phyloP scores from a whole-genome alignment of 1,140 invertebrate species.

The Papilio polytes region DNA sequence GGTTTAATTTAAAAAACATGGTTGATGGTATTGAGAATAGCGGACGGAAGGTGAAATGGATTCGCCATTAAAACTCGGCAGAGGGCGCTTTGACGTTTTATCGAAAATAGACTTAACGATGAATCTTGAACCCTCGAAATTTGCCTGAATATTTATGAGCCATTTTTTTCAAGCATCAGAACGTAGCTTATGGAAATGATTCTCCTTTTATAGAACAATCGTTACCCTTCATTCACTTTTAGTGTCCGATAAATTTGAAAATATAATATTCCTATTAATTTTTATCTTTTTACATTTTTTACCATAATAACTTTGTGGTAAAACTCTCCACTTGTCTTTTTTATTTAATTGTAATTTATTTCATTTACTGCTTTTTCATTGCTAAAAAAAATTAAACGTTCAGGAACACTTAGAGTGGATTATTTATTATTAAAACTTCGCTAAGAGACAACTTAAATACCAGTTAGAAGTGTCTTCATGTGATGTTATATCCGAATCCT shows the following conservation, averaged over 20 bases:
- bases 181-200: constrained; percentile 51
- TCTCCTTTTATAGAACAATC: constrained; percentile 33
- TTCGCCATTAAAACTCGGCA: constrained; percentile 68
- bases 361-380: neutral
- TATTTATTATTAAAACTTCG: no score
- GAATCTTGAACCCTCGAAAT: constrained; percentile 72
- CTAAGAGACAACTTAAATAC: no score
- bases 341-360: neutral
- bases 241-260: constrained; percentile 24
- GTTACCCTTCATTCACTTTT: constrained; percentile 30
- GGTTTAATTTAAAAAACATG: constrained; percentile 59
- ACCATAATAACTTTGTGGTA: neutral
- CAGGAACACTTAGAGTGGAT: no score
- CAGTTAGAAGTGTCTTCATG: no score
- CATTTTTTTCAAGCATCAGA: constrained; percentile 62
- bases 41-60: constrained; percentile 63
- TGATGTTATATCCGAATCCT: no score
- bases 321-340: neutral
- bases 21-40: constrained; percentile 50
- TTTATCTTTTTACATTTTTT: constrained; percentile 9
- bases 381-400: no score
- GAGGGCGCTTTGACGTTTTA: constrained; percentile 69
- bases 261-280: constrained; percentile 25
- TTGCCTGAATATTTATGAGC: constrained; percentile 81
- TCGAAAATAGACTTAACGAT: constrained; percentile 79